Evolutionary conservation across 2,113 vertebrate species (phyloP).

Genomic region (Columba livia): DNA sequence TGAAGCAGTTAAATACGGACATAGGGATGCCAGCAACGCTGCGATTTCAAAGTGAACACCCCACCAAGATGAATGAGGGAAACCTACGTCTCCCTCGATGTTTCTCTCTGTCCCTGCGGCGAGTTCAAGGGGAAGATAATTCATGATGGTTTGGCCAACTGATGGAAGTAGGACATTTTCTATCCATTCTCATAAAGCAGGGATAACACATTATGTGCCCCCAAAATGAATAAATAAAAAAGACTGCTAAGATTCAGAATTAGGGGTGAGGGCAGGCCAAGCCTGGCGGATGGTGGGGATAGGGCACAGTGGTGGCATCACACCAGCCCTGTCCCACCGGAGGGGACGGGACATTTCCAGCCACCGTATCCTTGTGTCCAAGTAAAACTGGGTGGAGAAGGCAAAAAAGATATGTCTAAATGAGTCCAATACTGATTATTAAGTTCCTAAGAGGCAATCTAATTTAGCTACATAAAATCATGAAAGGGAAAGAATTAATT

Average conservation of each 20-base stretch:
- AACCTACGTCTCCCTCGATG: not conserved
- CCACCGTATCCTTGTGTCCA: not conserved
- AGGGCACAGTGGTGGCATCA: not conserved
- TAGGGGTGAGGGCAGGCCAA: not conserved
- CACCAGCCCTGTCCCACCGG: not conserved
- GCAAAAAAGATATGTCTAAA: constrained; percentile 5
- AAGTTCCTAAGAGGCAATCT: constrained; percentile 72
- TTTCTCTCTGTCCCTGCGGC: not conserved
- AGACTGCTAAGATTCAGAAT: not conserved
- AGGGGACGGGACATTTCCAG: not conserved
- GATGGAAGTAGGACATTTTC: not conserved
- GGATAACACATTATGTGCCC: not conserved
- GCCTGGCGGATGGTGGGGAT: not conserved
- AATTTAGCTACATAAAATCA: constrained; percentile 76
- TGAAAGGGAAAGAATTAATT: constrained; percentile 75
- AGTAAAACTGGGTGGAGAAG: constrained; percentile 10
- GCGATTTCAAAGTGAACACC: not conserved
- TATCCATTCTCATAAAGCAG: not conserved
- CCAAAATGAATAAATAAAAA: not conserved
- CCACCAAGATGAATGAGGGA: not conserved
- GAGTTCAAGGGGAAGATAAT: not conserved
- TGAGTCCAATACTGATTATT: constrained; percentile 58
- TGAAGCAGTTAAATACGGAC: constrained; percentile 19
- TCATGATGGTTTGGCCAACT: not conserved
- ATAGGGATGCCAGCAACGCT: not conserved